Base-by-base conservation (phyloP, 2,888 invertebrate genomes). In the Chorisops tibialis region DNA sequence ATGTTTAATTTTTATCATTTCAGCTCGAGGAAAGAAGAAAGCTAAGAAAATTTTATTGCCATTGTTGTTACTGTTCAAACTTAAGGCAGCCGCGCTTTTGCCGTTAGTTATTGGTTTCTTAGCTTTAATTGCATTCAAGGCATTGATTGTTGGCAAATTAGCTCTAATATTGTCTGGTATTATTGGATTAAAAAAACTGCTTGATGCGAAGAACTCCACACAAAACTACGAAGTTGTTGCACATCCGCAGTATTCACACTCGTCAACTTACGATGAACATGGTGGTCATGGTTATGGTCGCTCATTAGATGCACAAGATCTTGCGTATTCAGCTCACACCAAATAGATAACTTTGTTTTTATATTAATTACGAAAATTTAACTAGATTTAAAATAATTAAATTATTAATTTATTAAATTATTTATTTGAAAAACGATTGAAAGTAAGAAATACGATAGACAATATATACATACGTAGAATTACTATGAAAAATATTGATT, bases 61-160 rank as follows among this genome's bases (percentile, higher is more conserved):
- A 45, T 82, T 91, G 75, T 81, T 91, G 69, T 81, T 90, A 71
- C 83, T 92, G 62, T 80, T 91, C 73, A 89, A 90, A 73, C 79
- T 92, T 75, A 92, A 92, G 81, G 87, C 85, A 63, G 89, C 89
- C 67, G 86, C 88, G 30, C 81, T 92, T 66, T 85, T 90, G 70
- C 91, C 91, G 30, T 79, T 92, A 68, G 86, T 87, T 71, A 83
- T 92, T 62, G 92, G 87, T 68, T 83, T 81, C 69, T 84, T 92
- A 70, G 91, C 90, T 59, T 81, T 92, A 66, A 82, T 91, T 48
- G 90, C 91, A 43, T 84, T 92, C 82, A 92, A 93, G 82, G 92
- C 92, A 65, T 82, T 93, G 68, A 79, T 91, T 72, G 83, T 92
- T 69, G 91, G 90, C 70, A 93, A 93, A 81, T 85, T 92, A 65